Base-by-base conservation (phyloP, 2,888 invertebrate species). In the Epirrhoe alternata region DNA sequence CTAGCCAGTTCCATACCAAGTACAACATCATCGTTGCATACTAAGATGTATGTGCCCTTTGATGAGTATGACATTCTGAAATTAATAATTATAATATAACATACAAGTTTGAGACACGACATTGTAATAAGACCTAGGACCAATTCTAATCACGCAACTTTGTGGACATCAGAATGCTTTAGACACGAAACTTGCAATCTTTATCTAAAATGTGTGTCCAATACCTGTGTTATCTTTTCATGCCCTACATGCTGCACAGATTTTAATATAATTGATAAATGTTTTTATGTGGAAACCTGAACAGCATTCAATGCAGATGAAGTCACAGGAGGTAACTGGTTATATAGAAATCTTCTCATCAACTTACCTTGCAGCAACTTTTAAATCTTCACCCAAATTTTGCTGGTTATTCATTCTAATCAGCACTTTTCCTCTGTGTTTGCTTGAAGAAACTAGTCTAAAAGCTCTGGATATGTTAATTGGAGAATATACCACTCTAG, bases 401-500 rank as follows among this genome's bases (percentile, higher is more conserved):
- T 77, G 75, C 4, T 77, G 74, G 49, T 79, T 80, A 31, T 74
- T 78, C 76, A 87, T 77, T 35, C 57, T 77, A 16, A 87, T 74
- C 1, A 87, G 58, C 16, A 84, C 82, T 62, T 78, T 78, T 0
- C 85, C 86, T 10, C 76, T 70, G 76, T 97, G 97, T 80, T 96
- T 97, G 38, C 97, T 95, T 0, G 91, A 85, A 0, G 94, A 90
- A 88, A 95, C 89, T 0, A 91, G 90, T 66, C 79, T 90, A 80
- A 96, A 97, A 0, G 97, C 97, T 64, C 92, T 89, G 78, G 96
- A 96, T 0, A 96, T 85, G 75, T 96, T 94, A 61, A 94, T 89
- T 14, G 89, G 90, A 5, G 90, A 81, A 79, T 97, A 98, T 5
- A 96, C 90, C 0, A 95, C 94, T 17, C 94, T 89, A 5, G 88